Base-by-base conservation (phyloP, 2,797 vertebrate genomes). In the Enteromius fasciolatus region DNA sequence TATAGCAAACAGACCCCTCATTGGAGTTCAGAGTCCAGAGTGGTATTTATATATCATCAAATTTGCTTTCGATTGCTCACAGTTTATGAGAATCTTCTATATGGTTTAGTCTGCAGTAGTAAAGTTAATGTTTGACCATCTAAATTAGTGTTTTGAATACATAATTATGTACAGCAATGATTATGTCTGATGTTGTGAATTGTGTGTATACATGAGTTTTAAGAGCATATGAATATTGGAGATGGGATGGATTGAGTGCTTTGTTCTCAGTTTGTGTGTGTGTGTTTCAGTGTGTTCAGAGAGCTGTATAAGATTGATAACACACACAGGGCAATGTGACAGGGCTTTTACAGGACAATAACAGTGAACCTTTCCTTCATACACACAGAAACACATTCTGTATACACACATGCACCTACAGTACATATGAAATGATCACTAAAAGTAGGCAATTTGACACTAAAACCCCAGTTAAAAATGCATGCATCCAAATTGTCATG, bases 281-380 rank as follows among this genome's bases (percentile, higher is more conserved):
- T 80, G 73, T 77, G 81, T 76, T 79, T 50, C n/a, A 69, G 88
- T 14, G 0, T 80, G 79, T 80, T 90, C 91, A 83, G 61, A 66
- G 20, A 72, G 83, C 90, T 82, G 78, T 69, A 73, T 28, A 80
- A 87, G 87, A 88, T 86, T 86, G 86, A 88, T 86, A 85, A 78
- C 78, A 33, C 72, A 79, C 77, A 64, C 20, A 64, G 77, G 81
- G 70, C 66, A 57, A 82, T 69, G 76, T 81, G 77, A 61, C 68
- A 81, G 28, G 72, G 82, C 83, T 82, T 63, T 67, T 64, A n/a
- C 63, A 64, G 73, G 73, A 80, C 59, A 69, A 25, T 48, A 57
- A 31, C 36, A 81, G 8, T 69, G 36, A 64, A 78, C 46, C 68
- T 70, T 66, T 74, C 66, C 14, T 67, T 76, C 50, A 41, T 68